Conservation (phyloP, 2,113 vertebrate genomes). For the Pangasianodon hypophthalmus region DNA sequence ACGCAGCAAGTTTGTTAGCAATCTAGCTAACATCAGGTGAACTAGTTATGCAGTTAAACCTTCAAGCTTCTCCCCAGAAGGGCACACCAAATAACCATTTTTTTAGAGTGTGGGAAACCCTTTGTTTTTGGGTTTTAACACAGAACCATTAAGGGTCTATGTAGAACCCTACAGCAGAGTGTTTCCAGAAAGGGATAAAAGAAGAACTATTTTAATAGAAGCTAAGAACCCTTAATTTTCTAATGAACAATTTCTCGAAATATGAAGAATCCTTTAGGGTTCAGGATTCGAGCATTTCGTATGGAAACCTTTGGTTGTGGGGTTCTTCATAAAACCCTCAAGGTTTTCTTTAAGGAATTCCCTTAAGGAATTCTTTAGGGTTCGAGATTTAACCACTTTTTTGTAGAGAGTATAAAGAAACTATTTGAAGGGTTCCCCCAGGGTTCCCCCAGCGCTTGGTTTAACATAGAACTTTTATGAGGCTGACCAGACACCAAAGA, state of each 20-base stretch:
- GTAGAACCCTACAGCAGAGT: background rate
- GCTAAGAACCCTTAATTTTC: background rate
- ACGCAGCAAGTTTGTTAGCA: too few relatives aligned
- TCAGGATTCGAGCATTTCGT: background rate
- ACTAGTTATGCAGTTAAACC: background rate
- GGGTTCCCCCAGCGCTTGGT: too few relatives aligned
- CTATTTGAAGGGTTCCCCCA: too few relatives aligned
- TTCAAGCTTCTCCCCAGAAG: background rate
- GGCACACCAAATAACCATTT: background rate
- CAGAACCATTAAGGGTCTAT: background rate
- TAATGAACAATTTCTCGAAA: background rate
- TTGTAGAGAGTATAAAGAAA: too few relatives aligned
- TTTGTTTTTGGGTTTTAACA: background rate
- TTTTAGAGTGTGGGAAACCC: background rate
- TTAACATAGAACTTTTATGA: too few relatives aligned
- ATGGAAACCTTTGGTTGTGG: background rate
- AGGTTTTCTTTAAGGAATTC: background rate
- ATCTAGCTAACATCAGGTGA: background rate
- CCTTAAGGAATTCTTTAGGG: background rate
- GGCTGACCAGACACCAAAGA: too few relatives aligned
- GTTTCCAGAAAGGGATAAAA: background rate
- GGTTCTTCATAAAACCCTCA: background rate
- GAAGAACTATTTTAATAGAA: background rate
- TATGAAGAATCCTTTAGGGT: background rate
- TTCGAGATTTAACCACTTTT: too few relatives aligned